These are phyloP conservation scores for Minunthozetes semirufus DNA, from an alignment of 2,888 invertebrate genomes.

Conservation along the genomic window DNA sequence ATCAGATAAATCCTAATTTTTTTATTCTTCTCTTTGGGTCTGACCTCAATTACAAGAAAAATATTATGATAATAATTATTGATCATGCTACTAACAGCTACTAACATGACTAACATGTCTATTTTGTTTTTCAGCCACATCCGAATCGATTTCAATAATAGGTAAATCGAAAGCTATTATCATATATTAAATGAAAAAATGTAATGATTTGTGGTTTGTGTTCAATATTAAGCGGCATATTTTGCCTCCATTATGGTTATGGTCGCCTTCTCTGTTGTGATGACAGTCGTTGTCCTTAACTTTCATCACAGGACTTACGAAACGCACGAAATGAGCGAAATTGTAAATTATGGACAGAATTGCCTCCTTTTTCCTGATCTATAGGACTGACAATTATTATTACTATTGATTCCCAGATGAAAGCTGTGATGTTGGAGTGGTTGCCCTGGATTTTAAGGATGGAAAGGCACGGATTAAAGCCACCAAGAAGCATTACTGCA, in stretches of 20 bases:
- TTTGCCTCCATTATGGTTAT: constrained; percentile 99
- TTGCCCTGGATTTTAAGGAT: constrained; percentile 93
- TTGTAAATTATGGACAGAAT: constrained; percentile 58
- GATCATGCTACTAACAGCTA: too few relatives aligned
- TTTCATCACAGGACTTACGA: constrained; percentile 95
- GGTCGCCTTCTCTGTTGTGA: constrained; percentile 96
- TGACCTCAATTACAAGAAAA: too few relatives aligned
- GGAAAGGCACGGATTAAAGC: constrained; percentile 88
- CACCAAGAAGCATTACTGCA: constrained; percentile 55
- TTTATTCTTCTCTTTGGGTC: too few relatives aligned
- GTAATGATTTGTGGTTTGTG: too few relatives aligned
- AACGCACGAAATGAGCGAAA: constrained; percentile 93
- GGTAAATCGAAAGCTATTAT: constrained; percentile 49
- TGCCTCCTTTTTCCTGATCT: not conserved
- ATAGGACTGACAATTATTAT: not conserved
- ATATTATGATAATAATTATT: too few relatives aligned
- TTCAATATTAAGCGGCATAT: constrained; percentile 61
- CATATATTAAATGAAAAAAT: too few relatives aligned
- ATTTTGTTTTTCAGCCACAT: constrained; percentile 60
- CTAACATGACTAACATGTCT: too few relatives aligned
- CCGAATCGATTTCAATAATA: constrained; percentile 97
- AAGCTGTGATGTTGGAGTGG: constrained; percentile 91
- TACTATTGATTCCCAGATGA: constrained; percentile 61
- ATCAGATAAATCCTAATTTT: too few relatives aligned
- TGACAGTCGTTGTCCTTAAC: constrained; percentile 94